Evolutionary conservation across 2,888 invertebrate genomes (phyloP), one percentile per base, ranked within the genome.

Genomic region (Hyppa rectilinea): DNA sequence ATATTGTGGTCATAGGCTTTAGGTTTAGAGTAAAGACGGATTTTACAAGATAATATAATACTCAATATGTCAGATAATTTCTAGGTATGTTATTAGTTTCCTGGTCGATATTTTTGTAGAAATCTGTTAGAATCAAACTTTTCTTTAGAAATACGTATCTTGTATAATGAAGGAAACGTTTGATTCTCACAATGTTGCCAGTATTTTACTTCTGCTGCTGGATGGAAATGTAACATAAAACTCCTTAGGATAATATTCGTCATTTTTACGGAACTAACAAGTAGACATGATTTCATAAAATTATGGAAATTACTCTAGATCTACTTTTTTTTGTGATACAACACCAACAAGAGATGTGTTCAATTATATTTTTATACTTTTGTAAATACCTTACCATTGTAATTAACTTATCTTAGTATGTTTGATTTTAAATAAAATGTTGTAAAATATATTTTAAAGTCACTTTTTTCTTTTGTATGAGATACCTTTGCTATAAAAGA

Each of bases 301-400:
- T 75, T 59, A 71, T 62, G 58, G 47, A 56, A 62, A 69, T 69
- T 74, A 53, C 17, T 49, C 52, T 70, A 58, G 31, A 45, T 63
- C 20, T 45, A 65, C 43, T 61, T 71, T 63, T 72, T 63, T 70
- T 78, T 82, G 77, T 82, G 83, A 85, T 87, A 80, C 73, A 71
- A 58, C 75, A 75, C 77, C 78, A 79, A 82, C 74, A 66, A 77
- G 38, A 68, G 26, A 80, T 76, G 84, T 87, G 87, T 89, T 88
- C 84, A 85, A 81, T 85, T 85, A 63, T 78, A 82, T 82, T 87
- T 88, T 87, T 91, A 84, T 88, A 92, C 91, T 93, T 92, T 94
- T 95, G 95, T 95, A 95, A 90, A 94, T 94, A 94, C 72, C 66
- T 85, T 88, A 84, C 61, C 71, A 69, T 71, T 77, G 75, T 75